phyloP scores from a whole-genome alignment of 2,797 vertebrate genomes.

The Hoplostethus atlanticus region DNA sequence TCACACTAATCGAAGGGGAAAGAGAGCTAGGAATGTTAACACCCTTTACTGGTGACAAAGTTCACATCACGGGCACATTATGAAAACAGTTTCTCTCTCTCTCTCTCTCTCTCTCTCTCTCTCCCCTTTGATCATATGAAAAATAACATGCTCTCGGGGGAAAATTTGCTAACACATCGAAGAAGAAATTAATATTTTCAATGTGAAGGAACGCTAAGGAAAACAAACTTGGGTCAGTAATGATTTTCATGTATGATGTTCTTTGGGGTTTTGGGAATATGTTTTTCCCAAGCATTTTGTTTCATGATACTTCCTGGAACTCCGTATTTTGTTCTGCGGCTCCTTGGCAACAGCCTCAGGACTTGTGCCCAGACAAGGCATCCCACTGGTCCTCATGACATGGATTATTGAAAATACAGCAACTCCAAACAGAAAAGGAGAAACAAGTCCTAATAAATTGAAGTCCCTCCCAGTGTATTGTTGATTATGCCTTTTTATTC shows the following conservation, averaged over 20 bases:
- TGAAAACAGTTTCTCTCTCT: slow-evolving; percentile 39
- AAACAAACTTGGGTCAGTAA: slow-evolving; percentile 14
- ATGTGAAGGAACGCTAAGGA: slow-evolving; percentile 3
- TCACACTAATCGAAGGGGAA: background rate
- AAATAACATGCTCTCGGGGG: slow-evolving; percentile 40
- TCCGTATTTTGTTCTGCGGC: slow-evolving; percentile 19
- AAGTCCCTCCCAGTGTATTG: background rate
- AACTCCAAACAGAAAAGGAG: slow-evolving; percentile 8
- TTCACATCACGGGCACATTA: slow-evolving; percentile 71
- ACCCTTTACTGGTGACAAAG: slow-evolving; percentile 47
- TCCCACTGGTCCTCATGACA: slow-evolving; percentile 23
- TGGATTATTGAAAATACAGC: slow-evolving; percentile 45
- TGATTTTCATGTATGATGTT: no score
- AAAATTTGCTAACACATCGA: slow-evolving; percentile 31
- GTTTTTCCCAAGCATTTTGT: slow-evolving; percentile 10
- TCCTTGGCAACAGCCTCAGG: slow-evolving; percentile 53
- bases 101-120: no score
- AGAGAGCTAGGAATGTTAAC: slow-evolving; percentile 33
- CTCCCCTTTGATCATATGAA: slow-evolving; percentile 64
- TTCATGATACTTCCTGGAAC: slow-evolving; percentile 2
- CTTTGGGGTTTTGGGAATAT: background rate
- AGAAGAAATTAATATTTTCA: slow-evolving; percentile 6
- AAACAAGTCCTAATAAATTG: slow-evolving; percentile 15
- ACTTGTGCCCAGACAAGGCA: slow-evolving; percentile 26
- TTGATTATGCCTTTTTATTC: background rate